Percentiles rank a stretch among this genome's conserved stretches.
phyloP scores from a whole-genome alignment of 2,797 vertebrate genomes.

The Pterois miles region DNA sequence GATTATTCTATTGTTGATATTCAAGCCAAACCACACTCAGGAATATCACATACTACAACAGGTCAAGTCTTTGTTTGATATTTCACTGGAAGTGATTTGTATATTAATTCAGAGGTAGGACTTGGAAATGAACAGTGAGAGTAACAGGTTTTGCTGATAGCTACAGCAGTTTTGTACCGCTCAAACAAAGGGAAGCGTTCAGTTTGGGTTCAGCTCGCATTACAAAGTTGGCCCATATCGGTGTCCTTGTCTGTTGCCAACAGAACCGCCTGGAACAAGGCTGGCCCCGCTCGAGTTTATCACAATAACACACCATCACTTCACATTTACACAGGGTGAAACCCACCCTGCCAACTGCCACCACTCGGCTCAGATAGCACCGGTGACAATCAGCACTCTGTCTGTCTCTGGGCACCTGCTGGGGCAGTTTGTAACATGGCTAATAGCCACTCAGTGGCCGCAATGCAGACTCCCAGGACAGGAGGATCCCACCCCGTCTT shows the following conservation, averaged over 20 bases:
- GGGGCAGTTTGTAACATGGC: constrained; percentile 47
- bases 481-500: background rate
- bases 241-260: constrained; percentile 36
- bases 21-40: background rate
- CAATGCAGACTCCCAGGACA: constrained; percentile 33
- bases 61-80: background rate
- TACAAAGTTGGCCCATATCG: constrained; percentile 50
- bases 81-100: background rate
- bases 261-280: constrained; percentile 44
- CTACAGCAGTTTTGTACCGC: constrained; percentile 28
- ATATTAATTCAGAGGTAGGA: constrained; percentile 1
- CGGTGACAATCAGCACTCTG: constrained; percentile 54
- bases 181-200: constrained; percentile 44
- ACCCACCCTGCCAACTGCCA: constrained; percentile 63
- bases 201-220: constrained; percentile 52
- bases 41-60: background rate
- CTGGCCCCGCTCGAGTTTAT: constrained; percentile 49
- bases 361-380: constrained; percentile 60
- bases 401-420: constrained; percentile 52
- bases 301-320: constrained; percentile 66
- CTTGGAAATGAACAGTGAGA: background rate
- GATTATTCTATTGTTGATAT: constrained; percentile 2
- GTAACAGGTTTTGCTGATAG: constrained; percentile 25
- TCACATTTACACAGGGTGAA: constrained; percentile 54
- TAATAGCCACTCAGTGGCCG: constrained; percentile 25